These are phyloP conservation scores for Cotesia typhae DNA, from an alignment of 1,140 invertebrate genomes.

Conservation along the genomic window DNA sequence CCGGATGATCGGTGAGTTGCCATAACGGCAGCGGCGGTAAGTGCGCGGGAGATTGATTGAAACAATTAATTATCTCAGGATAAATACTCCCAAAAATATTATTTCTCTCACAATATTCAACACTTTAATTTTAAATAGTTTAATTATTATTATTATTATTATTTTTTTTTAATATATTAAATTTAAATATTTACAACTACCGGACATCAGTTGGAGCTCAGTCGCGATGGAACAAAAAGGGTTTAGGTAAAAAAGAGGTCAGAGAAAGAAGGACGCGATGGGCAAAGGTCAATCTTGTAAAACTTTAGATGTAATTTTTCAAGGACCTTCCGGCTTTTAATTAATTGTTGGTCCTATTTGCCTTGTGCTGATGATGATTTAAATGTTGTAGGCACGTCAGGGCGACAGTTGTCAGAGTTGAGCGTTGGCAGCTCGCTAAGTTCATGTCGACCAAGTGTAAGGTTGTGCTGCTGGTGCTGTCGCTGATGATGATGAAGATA, in stretches of 20 bases:
- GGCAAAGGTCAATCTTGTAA: conserved; percentile 23
- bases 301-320: not conserved
- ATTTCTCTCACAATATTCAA: not conserved
- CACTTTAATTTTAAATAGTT: too few species aligned
- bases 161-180: not conserved
- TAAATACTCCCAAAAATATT: not conserved
- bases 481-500: too few species aligned
- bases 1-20: conserved; percentile 50
- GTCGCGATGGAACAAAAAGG: not conserved
- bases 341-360: conserved; percentile 12
- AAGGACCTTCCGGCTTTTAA: conserved; percentile 7
- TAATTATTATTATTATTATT: not conserved
- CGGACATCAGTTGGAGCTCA: not conserved
- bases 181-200: not conserved
- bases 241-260: conserved; percentile 24
- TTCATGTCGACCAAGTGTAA: conserved; percentile 49
- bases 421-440: conserved; percentile 49
- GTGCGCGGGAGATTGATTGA: conserved; percentile 28
- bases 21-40: conserved; percentile 45
- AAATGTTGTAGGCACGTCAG: conserved; percentile 36
- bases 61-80: not conserved
- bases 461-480: too few species aligned
- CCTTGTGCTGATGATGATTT: conserved; percentile 18
- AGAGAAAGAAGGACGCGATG: conserved; percentile 27
- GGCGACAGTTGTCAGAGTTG: conserved; percentile 48